Conservation (phyloP, 1,140 invertebrate genomes). For the Meloidogyne floridensis region DNA sequence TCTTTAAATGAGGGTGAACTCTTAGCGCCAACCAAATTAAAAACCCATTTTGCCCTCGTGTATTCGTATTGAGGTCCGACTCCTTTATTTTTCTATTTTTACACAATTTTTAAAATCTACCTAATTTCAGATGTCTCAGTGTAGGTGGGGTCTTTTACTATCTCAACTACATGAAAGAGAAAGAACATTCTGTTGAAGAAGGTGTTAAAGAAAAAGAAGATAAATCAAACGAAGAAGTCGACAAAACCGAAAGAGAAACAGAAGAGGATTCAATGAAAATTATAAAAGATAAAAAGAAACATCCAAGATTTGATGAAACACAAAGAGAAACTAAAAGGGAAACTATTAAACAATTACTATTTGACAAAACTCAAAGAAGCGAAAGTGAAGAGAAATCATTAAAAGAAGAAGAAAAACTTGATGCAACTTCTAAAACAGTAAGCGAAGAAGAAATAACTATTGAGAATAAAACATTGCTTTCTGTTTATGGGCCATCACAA, state of each 20-base stretch:
- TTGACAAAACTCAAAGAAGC: no score
- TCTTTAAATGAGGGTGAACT: no score
- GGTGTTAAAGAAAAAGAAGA: background rate
- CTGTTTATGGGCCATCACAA: background rate
- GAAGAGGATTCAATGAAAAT: background rate
- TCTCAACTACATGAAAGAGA: background rate
- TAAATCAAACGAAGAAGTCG: background rate
- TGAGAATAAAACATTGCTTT: background rate
- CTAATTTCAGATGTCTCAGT: background rate
- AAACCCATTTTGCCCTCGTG: no score
- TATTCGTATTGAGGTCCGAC: no score
- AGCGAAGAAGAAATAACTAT: background rate
- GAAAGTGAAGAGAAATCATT: background rate
- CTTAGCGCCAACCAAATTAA: no score
- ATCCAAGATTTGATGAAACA: background rate
- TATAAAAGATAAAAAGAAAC: background rate
- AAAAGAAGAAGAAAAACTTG: background rate
- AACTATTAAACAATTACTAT: background rate
- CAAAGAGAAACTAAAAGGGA: slow-evolving; percentile 2
- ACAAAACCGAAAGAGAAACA: background rate
- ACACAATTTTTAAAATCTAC: background rate
- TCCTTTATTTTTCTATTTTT: no score
- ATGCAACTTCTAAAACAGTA: background rate
- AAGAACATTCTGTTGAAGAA: background rate
- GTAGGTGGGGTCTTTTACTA: background rate